Conservation (phyloP, 2,113 vertebrate genomes). For the Cololabis saira region DNA sequence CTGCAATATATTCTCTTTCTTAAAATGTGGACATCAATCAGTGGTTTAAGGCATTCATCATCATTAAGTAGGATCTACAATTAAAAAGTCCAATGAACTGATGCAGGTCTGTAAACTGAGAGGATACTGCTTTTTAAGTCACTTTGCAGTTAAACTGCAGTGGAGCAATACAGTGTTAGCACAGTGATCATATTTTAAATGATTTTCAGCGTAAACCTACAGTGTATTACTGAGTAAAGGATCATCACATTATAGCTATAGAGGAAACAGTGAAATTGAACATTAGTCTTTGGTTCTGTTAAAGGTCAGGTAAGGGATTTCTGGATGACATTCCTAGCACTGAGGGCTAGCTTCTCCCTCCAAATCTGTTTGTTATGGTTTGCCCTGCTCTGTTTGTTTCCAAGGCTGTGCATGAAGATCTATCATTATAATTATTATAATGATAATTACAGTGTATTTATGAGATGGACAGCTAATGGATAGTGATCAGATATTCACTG, state of each 20-base stretch:
- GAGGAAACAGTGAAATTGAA: constrained; percentile 13
- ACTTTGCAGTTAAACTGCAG: constrained; percentile 2
- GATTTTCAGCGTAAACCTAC: background rate
- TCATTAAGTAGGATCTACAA: background rate
- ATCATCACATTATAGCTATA: background rate
- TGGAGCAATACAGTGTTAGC: constrained; percentile 4
- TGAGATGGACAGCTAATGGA: too few relatives aligned
- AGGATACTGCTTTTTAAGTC: constrained; percentile 9
- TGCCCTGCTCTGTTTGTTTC: too few relatives aligned
- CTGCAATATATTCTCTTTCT: background rate
- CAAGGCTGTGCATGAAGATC: too few relatives aligned
- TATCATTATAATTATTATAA: too few relatives aligned
- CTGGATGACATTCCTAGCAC: too few relatives aligned
- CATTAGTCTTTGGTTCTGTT: constrained; percentile 60
- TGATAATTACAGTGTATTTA: too few relatives aligned
- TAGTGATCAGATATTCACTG: too few relatives aligned
- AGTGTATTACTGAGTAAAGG: background rate
- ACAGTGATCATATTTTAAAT: constrained; percentile 3
- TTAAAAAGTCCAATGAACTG: constrained; percentile 1
- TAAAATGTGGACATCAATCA: constrained; percentile 1
- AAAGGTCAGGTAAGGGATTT: background rate
- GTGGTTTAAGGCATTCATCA: constrained; percentile 39
- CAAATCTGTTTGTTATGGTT: too few relatives aligned
- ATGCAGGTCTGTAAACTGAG: constrained; percentile 11
- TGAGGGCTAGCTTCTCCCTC: too few relatives aligned